Conservation (phyloP, 2,113 vertebrate species). For the human region DNA sequence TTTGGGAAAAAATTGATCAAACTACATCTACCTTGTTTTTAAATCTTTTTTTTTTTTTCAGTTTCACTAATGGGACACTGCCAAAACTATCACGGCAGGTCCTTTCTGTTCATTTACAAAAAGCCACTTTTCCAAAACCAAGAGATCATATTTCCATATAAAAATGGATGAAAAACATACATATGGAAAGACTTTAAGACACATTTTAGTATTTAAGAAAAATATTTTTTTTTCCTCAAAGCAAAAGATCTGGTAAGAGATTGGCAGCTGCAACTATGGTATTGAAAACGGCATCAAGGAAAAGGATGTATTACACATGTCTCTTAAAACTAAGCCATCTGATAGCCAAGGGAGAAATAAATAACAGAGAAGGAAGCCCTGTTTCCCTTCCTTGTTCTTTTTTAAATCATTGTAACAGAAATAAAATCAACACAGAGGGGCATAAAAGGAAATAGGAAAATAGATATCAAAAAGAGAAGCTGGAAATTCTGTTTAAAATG, state of each 20-base stretch:
- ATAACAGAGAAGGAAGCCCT: neutral
- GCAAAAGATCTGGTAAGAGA: conserved; percentile 30
- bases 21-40: neutral
- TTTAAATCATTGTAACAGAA: neutral
- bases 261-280: neutral
- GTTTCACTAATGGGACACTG: neutral
- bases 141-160: neutral
- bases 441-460: neutral
- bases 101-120: conserved; percentile 17
- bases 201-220: conserved; percentile 60
- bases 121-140: neutral
- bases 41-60: neutral
- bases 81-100: neutral
- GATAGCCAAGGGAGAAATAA: conserved; percentile 5
- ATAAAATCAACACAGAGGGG: neutral
- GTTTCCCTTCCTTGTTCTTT: neutral
- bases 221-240: conserved; percentile 24
- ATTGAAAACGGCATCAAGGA: conserved; percentile 35
- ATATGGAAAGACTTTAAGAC: conserved; percentile 34
- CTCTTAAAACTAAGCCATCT: conserved; percentile 37
- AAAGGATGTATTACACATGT: conserved; percentile 13
- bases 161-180: neutral
- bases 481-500: neutral
- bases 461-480: neutral
- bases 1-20: neutral